Percentiles rank a stretch among this genome's conserved stretches.
These are phyloP conservation scores for Sthenelais limicola DNA, from an alignment of 2,888 invertebrate genomes.

Conservation along the genomic window DNA sequence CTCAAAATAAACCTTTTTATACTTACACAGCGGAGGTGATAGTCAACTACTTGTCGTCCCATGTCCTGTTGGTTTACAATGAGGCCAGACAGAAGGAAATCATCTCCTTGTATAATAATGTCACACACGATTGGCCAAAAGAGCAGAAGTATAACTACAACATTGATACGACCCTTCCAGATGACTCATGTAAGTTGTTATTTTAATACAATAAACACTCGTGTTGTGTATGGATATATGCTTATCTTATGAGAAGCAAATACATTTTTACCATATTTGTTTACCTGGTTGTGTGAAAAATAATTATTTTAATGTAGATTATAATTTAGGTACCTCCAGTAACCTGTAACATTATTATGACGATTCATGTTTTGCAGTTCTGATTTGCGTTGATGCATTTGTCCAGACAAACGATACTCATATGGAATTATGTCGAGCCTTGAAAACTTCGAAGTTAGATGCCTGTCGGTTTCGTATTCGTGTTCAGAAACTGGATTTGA, in stretches of 20 bases:
- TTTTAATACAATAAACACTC: too few relatives aligned
- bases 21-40: slow-evolving; percentile 65
- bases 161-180: slow-evolving; percentile 58
- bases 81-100: slow-evolving; percentile 64
- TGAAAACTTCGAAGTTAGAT: slow-evolving; percentile 61
- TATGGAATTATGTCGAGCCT: slow-evolving; percentile 66
- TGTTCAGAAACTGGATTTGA: slow-evolving; percentile 62
- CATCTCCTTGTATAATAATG: slow-evolving; percentile 63
- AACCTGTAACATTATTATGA: too few relatives aligned
- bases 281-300: too few relatives aligned
- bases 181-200: slow-evolving; percentile 60
- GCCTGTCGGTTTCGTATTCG: slow-evolving; percentile 60
- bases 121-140: slow-evolving; percentile 56
- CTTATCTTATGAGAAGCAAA: too few relatives aligned
- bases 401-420: slow-evolving; percentile 63
- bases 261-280: too few relatives aligned
- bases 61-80: slow-evolving; percentile 68
- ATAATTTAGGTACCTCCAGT: not conserved
- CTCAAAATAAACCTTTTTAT: not conserved
- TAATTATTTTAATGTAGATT: not conserved
- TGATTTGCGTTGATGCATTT: slow-evolving; percentile 65
- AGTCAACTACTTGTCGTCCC: slow-evolving; percentile 66
- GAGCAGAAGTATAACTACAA: slow-evolving; percentile 47
- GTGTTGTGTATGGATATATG: too few relatives aligned
- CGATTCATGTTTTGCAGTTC: slow-evolving; percentile 54